Evolutionary conservation across 2,888 invertebrate species (phyloP).

Genomic region (Autographa pulchrina): DNA sequence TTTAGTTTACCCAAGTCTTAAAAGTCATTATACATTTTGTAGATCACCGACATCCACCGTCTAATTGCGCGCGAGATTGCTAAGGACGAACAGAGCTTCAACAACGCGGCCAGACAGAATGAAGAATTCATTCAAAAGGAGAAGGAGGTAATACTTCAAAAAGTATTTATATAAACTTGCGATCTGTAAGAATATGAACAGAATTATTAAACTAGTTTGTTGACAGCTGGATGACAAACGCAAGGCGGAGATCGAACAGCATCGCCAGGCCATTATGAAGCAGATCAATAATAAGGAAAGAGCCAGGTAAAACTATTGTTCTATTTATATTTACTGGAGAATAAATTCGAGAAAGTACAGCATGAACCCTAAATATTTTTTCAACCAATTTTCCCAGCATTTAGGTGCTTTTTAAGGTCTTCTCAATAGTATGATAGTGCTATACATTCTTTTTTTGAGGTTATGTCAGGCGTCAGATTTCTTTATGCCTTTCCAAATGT

Average conservation of each 20-base stretch:
- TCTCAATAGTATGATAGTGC: too few species aligned
- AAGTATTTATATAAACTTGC: background rate
- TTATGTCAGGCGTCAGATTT: too few species aligned
- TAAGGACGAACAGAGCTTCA: slow-evolving; percentile 90
- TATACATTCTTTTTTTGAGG: too few species aligned
- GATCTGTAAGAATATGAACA: background rate
- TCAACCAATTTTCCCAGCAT: too few species aligned
- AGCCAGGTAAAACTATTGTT: slow-evolving; percentile 77
- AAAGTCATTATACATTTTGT: slow-evolving; percentile 39
- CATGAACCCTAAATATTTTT: too few species aligned
- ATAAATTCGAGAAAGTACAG: too few species aligned
- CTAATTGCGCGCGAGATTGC: slow-evolving; percentile 91
- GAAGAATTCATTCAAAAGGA: slow-evolving; percentile 87
- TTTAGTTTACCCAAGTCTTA: too few species aligned
- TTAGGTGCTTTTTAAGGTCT: too few species aligned
- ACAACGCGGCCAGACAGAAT: slow-evolving; percentile 88
- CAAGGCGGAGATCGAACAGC: slow-evolving; percentile 84
- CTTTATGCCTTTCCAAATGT: too few species aligned
- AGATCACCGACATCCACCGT: slow-evolving; percentile 90
- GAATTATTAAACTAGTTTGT: background rate
- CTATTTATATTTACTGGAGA: too few species aligned
- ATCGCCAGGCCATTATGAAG: slow-evolving; percentile 91
- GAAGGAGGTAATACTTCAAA: slow-evolving; percentile 72
- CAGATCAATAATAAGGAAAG: slow-evolving; percentile 93
- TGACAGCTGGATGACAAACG: slow-evolving; percentile 87